Percentiles rank a stretch among this genome's conserved stretches.
Conservation (phyloP, 2,888 invertebrate genomes). For the Philereme transversata region DNA sequence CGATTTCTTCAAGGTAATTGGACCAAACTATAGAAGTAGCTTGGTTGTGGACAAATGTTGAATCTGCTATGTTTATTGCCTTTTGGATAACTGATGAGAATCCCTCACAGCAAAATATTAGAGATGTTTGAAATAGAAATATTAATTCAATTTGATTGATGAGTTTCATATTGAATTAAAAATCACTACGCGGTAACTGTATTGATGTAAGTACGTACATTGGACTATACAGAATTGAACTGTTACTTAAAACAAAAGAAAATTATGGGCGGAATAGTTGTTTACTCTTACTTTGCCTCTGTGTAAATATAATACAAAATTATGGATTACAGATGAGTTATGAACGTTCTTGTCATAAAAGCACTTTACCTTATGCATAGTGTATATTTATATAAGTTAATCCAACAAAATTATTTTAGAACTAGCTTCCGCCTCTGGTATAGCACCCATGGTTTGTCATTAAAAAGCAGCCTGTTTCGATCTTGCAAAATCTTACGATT, state of each 20-base stretch:
- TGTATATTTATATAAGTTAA: no score
- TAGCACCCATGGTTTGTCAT: no score
- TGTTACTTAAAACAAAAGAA: background rate
- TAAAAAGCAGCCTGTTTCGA: no score
- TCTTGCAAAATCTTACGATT: no score
- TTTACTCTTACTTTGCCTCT: background rate
- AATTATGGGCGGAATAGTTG: background rate
- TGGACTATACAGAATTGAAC: background rate
- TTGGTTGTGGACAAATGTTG: constrained; percentile 42
- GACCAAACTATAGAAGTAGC: constrained; percentile 53
- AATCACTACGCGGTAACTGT: background rate
- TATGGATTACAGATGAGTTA: background rate
- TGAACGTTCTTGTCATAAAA: no score
- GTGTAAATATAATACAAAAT: background rate
- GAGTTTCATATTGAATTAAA: background rate
- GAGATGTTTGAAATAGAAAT: background rate
- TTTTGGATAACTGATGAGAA: constrained; percentile 36
- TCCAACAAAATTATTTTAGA: no score
- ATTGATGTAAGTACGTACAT: background rate
- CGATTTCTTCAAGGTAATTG: constrained; percentile 36
- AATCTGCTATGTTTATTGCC: constrained; percentile 47
- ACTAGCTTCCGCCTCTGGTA: no score
- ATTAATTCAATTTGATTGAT: background rate
- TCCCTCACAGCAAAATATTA: background rate
- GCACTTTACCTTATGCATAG: no score